Evolutionary conservation across 2,797 vertebrate genomes (phyloP).

Genomic region (Lagocephalus sceleratus): DNA sequence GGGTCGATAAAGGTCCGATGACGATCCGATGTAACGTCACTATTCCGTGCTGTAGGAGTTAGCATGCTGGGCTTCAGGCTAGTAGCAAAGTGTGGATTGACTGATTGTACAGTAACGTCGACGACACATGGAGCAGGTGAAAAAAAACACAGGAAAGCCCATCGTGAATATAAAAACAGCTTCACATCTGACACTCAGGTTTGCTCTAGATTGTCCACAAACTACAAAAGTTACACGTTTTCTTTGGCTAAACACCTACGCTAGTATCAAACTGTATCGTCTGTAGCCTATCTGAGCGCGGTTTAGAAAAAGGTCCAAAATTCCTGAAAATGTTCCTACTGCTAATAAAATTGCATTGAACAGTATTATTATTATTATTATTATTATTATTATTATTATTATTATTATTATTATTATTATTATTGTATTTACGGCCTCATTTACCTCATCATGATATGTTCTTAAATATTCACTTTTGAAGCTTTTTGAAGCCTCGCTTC

Average conservation of each 20-base stretch:
- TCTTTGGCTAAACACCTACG: constrained; percentile 47
- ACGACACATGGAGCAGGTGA: constrained; percentile 22
- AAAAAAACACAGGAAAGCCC: constrained; percentile 39
- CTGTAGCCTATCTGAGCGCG: neutral
- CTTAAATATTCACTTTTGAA: too few relatives aligned
- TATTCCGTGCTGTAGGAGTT: constrained; percentile 27
- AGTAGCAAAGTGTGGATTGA: constrained; percentile 13
- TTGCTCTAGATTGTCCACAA: constrained; percentile 35
- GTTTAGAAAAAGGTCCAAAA: constrained; percentile 25
- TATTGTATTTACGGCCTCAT: too few relatives aligned
- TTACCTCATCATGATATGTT: too few relatives aligned
- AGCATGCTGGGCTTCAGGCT: constrained; percentile 41
- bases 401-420: too few relatives aligned
- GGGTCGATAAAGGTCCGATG: too few relatives aligned
- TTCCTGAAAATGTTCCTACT: constrained; percentile 50
- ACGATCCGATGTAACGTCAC: too few relatives aligned
- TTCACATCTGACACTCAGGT: constrained; percentile 22
- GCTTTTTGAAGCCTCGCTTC: too few relatives aligned
- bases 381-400: neutral
- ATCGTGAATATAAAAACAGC: constrained; percentile 44
- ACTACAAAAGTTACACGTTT: constrained; percentile 27
- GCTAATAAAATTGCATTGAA: constrained; percentile 51
- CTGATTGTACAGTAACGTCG: constrained; percentile 16
- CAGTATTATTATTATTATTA: constrained; percentile 5
- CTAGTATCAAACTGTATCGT: constrained; percentile 28